Conservation (phyloP, 2,797 vertebrate species). For the Telmatherina bonti region DNA sequence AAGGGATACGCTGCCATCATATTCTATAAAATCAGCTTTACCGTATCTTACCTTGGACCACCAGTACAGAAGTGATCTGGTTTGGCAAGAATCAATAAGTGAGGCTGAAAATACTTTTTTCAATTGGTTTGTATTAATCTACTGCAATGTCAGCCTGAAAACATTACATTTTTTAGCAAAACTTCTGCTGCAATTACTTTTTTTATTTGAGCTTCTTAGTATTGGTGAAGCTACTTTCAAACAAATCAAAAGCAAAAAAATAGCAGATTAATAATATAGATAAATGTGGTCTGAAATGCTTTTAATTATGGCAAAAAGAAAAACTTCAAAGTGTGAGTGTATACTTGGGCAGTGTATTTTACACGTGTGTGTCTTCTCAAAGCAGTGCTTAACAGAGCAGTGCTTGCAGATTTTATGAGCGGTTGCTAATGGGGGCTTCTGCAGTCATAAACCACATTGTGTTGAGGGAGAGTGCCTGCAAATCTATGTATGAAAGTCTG, state of each 20-base stretch:
- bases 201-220: background rate
- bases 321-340: background rate
- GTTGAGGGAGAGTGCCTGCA: slow-evolving; percentile 46
- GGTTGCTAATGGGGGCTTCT: slow-evolving; percentile 79
- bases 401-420: slow-evolving; percentile 79
- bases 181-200: background rate
- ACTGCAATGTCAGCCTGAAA: background rate
- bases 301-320: background rate
- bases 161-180: background rate
- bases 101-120: slow-evolving; percentile 12
- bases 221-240: background rate
- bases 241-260: background rate
- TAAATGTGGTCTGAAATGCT: background rate
- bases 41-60: slow-evolving; percentile 6
- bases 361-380: slow-evolving; percentile 35
- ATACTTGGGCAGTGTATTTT: slow-evolving; percentile 12
- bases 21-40: background rate
- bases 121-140: background rate
- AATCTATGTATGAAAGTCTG: slow-evolving; percentile 39
- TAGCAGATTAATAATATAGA: background rate
- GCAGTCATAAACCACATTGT: slow-evolving; percentile 72
- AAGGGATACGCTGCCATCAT: slow-evolving; percentile 1
- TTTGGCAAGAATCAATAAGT: slow-evolving; percentile 21
- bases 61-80: background rate
- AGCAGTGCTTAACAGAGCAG: slow-evolving; percentile 76